Evolutionary conservation across 1,140 invertebrate species (phyloP).

Genomic region (Mactra quadrangularis): DNA sequence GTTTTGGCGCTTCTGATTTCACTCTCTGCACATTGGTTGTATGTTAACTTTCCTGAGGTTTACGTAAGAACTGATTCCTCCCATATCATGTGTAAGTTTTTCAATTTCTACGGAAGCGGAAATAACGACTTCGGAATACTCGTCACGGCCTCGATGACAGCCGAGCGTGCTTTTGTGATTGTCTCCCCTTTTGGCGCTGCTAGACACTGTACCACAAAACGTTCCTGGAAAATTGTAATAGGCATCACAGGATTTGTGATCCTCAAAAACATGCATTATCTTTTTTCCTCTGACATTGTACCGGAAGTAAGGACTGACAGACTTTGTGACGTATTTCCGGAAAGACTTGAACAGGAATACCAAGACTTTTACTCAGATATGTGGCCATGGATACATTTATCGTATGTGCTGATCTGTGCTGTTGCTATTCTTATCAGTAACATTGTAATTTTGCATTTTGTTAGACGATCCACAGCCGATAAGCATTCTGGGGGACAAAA

Average conservation of each 20-base stretch:
- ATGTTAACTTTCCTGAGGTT: constrained; percentile 68
- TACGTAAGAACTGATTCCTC: constrained; percentile 59
- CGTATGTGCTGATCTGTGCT: constrained; percentile 67
- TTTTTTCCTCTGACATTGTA: constrained; percentile 74
- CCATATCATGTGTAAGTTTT: constrained; percentile 74
- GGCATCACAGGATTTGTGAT: constrained; percentile 59
- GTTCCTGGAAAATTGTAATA: constrained; percentile 67
- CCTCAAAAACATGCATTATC: constrained; percentile 74
- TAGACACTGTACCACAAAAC: constrained; percentile 62
- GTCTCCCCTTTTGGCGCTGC: constrained; percentile 67
- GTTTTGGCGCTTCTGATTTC: constrained; percentile 67
- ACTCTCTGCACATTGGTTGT: constrained; percentile 75
- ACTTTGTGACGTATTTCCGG: constrained; percentile 70
- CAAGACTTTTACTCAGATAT: constrained; percentile 64
- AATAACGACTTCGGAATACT: constrained; percentile 74
- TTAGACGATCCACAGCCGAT: constrained; percentile 61
- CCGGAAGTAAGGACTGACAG: constrained; percentile 65
- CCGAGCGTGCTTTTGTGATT: constrained; percentile 73
- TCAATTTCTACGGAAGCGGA: constrained; percentile 77
- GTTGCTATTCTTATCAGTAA: constrained; percentile 70
- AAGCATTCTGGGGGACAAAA: constrained; percentile 10
- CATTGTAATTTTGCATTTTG: constrained; percentile 65
- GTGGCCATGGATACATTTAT: constrained; percentile 73
- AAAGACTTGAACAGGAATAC: constrained; percentile 48
- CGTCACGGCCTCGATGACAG: constrained; percentile 73